Conservation (phyloP, 2,797 vertebrate species). For the Danio aesculapii region DNA sequence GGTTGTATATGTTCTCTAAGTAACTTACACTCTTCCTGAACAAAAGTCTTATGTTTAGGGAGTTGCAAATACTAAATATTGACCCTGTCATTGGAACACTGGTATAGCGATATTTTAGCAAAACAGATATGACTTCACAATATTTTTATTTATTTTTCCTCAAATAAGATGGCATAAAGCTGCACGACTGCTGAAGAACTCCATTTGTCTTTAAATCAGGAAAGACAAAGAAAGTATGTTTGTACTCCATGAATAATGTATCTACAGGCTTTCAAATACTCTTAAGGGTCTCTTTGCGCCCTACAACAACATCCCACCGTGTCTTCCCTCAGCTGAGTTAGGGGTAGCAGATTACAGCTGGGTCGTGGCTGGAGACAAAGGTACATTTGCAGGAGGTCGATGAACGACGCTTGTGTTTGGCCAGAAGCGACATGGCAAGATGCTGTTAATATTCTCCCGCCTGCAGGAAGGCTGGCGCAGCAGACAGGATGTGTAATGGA, state of each 20-base stretch:
- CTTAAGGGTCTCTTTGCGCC: slow-evolving; percentile 23
- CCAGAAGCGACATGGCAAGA: slow-evolving; percentile 47
- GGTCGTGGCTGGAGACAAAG: slow-evolving; percentile 41
- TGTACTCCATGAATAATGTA: slow-evolving; percentile 44
- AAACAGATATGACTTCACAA: slow-evolving; percentile 20
- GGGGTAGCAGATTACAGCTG: slow-evolving; percentile 35
- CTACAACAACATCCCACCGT: neutral
- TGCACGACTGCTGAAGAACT: neutral
- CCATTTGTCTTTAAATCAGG: slow-evolving; percentile 34
- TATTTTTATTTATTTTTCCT: neutral
- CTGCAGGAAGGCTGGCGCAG: slow-evolving; percentile 29
- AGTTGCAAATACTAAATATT: too few species aligned
- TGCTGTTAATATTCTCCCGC: slow-evolving; percentile 48
- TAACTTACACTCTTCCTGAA: too few species aligned
- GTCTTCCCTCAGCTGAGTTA: neutral
- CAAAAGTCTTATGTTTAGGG: too few species aligned
- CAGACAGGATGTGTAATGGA: slow-evolving; percentile 54
- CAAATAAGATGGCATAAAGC: neutral
- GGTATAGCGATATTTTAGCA: neutral
- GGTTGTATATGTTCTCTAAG: too few species aligned
- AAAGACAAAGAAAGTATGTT: slow-evolving; percentile 35
- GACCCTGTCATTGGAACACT: too few species aligned
- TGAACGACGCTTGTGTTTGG: slow-evolving; percentile 46
- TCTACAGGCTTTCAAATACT: slow-evolving; percentile 28
- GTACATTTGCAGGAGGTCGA: slow-evolving; percentile 31